Percentiles rank a stretch among this genome's conserved stretches.
Evolutionary conservation across 1,140 invertebrate genomes (phyloP).

Genomic region (Cotesia typhae): DNA sequence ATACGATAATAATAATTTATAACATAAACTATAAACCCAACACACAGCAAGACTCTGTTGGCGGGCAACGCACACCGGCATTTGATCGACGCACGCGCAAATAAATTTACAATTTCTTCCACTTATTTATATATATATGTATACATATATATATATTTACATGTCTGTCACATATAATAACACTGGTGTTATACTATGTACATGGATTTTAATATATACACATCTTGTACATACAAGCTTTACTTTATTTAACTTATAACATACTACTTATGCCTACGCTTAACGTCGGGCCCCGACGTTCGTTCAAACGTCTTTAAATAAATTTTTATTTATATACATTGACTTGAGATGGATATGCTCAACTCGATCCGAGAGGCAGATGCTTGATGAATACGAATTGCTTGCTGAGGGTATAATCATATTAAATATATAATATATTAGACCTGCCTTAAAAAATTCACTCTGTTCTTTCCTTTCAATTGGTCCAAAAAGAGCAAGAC

Average conservation of each 20-base stretch:
- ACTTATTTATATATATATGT: slow-evolving; percentile 20
- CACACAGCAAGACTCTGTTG: slow-evolving; percentile 4
- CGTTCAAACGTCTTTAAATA: slow-evolving; percentile 61
- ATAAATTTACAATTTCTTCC: slow-evolving; percentile 7
- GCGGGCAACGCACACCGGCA: slow-evolving; percentile 20
- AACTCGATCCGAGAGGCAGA: slow-evolving; percentile 36
- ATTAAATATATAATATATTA: not conserved
- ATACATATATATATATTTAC: slow-evolving; percentile 16
- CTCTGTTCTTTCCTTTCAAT: too few species aligned
- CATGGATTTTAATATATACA: not conserved
- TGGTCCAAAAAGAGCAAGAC: too few species aligned
- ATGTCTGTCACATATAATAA: slow-evolving; percentile 11
- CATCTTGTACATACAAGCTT: slow-evolving; percentile 10
- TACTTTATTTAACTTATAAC: slow-evolving; percentile 17
- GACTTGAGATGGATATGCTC: slow-evolving; percentile 39
- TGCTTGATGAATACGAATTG: slow-evolving; percentile 44
- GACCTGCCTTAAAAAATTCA: not conserved
- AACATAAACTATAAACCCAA: slow-evolving; percentile 59
- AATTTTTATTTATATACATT: slow-evolving; percentile 64
- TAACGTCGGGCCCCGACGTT: slow-evolving; percentile 23
- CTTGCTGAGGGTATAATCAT: not conserved
- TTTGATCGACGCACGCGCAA: slow-evolving; percentile 21
- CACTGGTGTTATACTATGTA: not conserved
- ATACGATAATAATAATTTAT: slow-evolving; percentile 66
- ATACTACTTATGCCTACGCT: slow-evolving; percentile 34